Evolutionary conservation across 1,140 invertebrate species (phyloP).

Genomic region (Geopemphigus sp.): DNA sequence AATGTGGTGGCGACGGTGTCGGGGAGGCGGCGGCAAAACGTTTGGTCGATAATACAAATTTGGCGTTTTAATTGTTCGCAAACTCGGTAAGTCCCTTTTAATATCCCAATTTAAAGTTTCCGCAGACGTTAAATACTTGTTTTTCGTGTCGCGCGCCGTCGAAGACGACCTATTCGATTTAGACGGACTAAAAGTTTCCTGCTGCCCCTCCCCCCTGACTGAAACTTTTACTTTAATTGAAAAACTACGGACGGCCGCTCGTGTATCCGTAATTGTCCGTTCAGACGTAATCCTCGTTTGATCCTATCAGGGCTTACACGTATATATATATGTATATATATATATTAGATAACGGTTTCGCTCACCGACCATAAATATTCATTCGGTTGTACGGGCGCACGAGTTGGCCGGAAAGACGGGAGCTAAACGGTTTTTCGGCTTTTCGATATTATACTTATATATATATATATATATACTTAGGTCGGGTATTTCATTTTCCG

Average conservation of each 20-base stretch:
- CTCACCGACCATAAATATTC: neutral
- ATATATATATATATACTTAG: no score
- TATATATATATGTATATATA: no score
- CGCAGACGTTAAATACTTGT: slow-evolving; percentile 20
- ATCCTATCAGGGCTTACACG: slow-evolving; percentile 26
- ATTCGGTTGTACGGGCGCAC: neutral
- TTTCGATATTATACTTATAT: slow-evolving; percentile 10
- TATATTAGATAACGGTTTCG: no score
- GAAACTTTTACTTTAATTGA: slow-evolving; percentile 40
- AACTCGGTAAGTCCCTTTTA: slow-evolving; percentile 15
- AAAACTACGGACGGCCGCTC: slow-evolving; percentile 10
- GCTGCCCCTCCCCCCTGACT: no score
- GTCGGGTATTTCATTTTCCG: neutral
- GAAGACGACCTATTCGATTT: slow-evolving; percentile 10
- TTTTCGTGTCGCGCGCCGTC: neutral
- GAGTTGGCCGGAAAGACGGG: neutral
- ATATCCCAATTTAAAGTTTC: slow-evolving; percentile 37
- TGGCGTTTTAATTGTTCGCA: neutral
- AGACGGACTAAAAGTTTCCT: neutral
- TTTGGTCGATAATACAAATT: slow-evolving; percentile 12
- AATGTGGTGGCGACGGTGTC: no score
- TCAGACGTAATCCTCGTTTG: neutral
- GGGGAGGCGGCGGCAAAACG: no score
- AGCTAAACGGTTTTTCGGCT: slow-evolving; percentile 5
- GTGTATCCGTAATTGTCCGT: slow-evolving; percentile 14